Evolutionary conservation across 2,888 invertebrate species (phyloP).

Genomic region (Caenorhabditis macrosperma): DNA sequence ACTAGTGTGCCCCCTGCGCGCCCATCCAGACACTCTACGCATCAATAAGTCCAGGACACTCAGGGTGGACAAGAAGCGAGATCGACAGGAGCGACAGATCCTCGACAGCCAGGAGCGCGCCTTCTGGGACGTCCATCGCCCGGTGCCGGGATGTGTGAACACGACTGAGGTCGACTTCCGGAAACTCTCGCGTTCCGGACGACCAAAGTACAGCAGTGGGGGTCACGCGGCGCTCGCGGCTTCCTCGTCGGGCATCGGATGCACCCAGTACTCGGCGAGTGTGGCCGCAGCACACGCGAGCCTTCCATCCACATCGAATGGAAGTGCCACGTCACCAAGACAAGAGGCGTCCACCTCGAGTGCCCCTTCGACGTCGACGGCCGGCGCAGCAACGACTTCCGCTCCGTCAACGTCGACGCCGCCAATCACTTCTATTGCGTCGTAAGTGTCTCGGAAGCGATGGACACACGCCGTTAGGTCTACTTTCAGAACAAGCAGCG

Average conservation of each 20-base stretch:
- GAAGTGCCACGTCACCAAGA: slow-evolving; percentile 55
- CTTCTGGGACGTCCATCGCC: slow-evolving; percentile 99
- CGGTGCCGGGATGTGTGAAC: slow-evolving; percentile 98
- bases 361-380: slow-evolving; percentile 42
- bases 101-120: slow-evolving; percentile 98
- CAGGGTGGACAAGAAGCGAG: slow-evolving; percentile 96
- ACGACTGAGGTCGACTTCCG: slow-evolving; percentile 98
- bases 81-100: slow-evolving; percentile 97
- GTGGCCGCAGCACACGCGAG: slow-evolving; percentile 70
- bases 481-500: slow-evolving; percentile 45
- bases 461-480: neutral
- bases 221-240: slow-evolving; percentile 71
- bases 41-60: slow-evolving; percentile 42
- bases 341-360: slow-evolving; percentile 41
- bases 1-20: slow-evolving; percentile 30
- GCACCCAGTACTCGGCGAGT: slow-evolving; percentile 66
- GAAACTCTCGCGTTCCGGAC: slow-evolving; percentile 86
- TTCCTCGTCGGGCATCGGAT: slow-evolving; percentile 62
- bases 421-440: slow-evolving; percentile 27
- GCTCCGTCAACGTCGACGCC: slow-evolving; percentile 45
- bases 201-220: slow-evolving; percentile 78
- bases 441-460: slow-evolving; percentile 38
- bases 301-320: slow-evolving; percentile 71
- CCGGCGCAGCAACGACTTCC: slow-evolving; percentile 23
- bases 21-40: slow-evolving; percentile 36